Evolutionary conservation across 1,140 invertebrate species (phyloP).

Genomic region (Formica selysi): DNA sequence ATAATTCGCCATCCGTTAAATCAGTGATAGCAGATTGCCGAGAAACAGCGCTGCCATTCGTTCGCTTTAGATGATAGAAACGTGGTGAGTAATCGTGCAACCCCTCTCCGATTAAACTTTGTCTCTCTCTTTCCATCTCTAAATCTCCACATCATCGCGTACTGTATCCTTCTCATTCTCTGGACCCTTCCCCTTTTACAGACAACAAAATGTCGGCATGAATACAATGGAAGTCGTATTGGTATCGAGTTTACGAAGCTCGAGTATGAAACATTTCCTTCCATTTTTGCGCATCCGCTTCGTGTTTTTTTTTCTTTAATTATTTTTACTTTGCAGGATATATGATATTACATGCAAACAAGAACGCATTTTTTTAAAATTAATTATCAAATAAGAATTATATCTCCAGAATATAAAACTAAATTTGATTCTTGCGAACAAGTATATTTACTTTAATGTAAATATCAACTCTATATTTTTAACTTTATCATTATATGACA

Average conservation of each 20-base stretch:
- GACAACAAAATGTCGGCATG: slow-evolving; percentile 68
- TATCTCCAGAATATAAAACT: slow-evolving; percentile 85
- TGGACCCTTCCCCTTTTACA: slow-evolving; percentile 31
- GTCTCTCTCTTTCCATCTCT: slow-evolving; percentile 20
- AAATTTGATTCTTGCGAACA: too few species aligned
- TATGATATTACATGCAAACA: not conserved
- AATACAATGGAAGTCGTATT: slow-evolving; percentile 34
- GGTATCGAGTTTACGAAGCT: not conserved
- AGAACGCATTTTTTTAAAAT: not conserved
- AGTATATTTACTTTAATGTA: too few species aligned
- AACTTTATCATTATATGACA: too few species aligned
- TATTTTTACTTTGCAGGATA: not conserved
- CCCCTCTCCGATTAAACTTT: slow-evolving; percentile 67
- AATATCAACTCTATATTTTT: too few species aligned
- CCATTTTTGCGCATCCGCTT: not conserved
- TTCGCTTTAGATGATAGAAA: slow-evolving; percentile 82
- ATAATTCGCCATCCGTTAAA: slow-evolving; percentile 17
- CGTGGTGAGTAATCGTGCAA: slow-evolving; percentile 83
- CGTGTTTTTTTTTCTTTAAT: slow-evolving; percentile 1
- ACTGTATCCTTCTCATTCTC: slow-evolving; percentile 9
- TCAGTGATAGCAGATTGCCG: slow-evolving; percentile 59
- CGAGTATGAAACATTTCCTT: slow-evolving; percentile 15
- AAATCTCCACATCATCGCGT: not conserved
- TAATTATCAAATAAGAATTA: not conserved
- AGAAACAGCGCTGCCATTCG: slow-evolving; percentile 73